phyloP scores from a whole-genome alignment of 2,888 invertebrate species.

The Lepidocyrtoides sp. region DNA sequence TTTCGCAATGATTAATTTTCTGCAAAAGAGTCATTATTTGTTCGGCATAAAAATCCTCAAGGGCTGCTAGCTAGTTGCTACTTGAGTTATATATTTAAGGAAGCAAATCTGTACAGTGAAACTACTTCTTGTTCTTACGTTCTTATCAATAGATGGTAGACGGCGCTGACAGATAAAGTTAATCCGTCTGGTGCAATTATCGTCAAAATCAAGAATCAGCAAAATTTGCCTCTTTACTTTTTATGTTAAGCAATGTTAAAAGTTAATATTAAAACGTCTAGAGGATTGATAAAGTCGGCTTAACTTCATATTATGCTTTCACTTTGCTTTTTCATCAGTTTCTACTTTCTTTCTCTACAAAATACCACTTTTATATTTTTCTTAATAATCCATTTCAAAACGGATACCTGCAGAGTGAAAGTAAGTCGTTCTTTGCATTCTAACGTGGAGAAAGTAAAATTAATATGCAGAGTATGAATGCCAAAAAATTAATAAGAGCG shows the following conservation, averaged over 20 bases:
- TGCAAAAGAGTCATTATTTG: not conserved
- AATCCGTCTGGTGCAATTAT: not conserved
- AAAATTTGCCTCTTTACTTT: not conserved
- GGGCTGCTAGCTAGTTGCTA: not conserved
- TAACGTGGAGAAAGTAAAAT: not conserved
- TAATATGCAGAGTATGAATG: too few relatives aligned
- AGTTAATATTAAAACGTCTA: not conserved
- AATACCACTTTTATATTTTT: too few relatives aligned
- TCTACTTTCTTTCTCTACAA: too few relatives aligned
- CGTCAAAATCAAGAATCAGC: not conserved
- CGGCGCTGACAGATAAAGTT: not conserved
- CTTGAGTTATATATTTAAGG: not conserved
- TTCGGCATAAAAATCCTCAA: not conserved
- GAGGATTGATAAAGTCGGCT: too few relatives aligned
- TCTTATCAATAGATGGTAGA: too few relatives aligned
- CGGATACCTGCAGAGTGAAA: too few relatives aligned
- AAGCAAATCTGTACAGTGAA: not conserved
- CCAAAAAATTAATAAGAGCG: not conserved
- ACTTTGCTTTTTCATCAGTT: too few relatives aligned
- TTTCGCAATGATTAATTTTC: constrained; percentile 8
- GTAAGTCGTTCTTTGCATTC: not conserved
- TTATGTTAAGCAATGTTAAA: not conserved
- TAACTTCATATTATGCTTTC: too few relatives aligned
- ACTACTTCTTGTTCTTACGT: not conserved
- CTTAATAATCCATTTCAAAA: too few relatives aligned